These are phyloP conservation scores for Podiceps cristatus DNA, from an alignment of 2,113 vertebrate species.

Conservation along the genomic window DNA sequence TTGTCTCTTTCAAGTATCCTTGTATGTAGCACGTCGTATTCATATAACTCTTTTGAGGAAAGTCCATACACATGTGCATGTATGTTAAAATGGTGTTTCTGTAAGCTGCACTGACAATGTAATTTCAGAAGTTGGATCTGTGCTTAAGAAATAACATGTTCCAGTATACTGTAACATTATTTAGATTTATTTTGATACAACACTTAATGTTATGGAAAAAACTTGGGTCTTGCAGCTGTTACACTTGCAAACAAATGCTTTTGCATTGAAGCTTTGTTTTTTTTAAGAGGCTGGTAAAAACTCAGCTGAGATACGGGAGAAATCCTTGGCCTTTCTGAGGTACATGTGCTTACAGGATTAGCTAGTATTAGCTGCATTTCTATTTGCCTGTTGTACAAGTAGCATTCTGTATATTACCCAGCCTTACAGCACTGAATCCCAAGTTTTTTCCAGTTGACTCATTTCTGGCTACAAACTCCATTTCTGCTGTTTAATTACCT, in stretches of 20 bases:
- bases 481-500: not conserved
- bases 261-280: not conserved
- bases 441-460: not conserved
- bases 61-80: rapidly evolving
- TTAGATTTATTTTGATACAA: not conserved
- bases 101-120: not conserved
- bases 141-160: not conserved
- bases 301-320: not conserved
- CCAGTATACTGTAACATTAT: not conserved
- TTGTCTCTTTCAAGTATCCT: not conserved
- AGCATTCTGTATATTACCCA: not conserved
- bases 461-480: not conserved
- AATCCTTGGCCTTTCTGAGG: not conserved
- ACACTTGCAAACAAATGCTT: not conserved
- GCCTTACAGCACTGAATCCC: not conserved
- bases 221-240: not conserved
- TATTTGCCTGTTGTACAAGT: not conserved
- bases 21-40: not conserved
- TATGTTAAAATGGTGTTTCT: not conserved
- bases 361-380: not conserved
- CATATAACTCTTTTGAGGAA: not conserved
- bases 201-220: not conserved
- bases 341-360: not conserved
- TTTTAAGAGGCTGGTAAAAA: not conserved
- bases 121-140: not conserved